Base-by-base conservation (phyloP, 2,113 vertebrate genomes). In the Lethenteron camtschaticum region DNA sequence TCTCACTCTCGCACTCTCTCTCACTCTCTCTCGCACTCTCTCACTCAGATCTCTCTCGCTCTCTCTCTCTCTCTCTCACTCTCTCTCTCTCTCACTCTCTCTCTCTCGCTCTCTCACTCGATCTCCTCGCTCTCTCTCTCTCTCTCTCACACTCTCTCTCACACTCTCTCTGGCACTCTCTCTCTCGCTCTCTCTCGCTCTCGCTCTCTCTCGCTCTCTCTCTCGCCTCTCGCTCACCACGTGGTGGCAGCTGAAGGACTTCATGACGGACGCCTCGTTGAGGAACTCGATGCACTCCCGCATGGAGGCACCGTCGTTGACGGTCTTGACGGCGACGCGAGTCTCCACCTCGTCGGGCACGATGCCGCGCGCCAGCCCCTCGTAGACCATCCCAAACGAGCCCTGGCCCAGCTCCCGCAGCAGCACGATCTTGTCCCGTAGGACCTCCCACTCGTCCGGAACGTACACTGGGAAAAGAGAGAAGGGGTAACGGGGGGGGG, bases 341-440 rank as follows among this genome's bases (percentile, higher is more conserved):
- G 84, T 94, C 71, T 94, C 87, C 0, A 83, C 79, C 73, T 94
- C 90, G 0, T 90, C 90, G 80, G 95, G 94, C 60, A 99, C 77
- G 0, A 96, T 85, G 75, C 92, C 92, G 75, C 83, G 88, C 77
- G 92, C 91, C 0, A 85, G 81, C 1, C 92, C 94, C 72, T 99
- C 90, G 1, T 99, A 99, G 9, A 99, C 94, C 94, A 99, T 99
- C 13, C 94, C 94, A 0, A 99, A 96, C 73, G 92, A 96, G 66
- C 94, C 94, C 77, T 99, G 94, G 0, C 94, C 94, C 76, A 96
- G 79, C 78, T 99, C 94, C 1, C 84, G 75, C 9, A 96, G 81
- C 2, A 99, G 81, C 0, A 70, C 76, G 78, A 99, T 91, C 81
- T 95, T 95, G 56, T 96, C 94, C 10, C 92, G 83, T 0, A 83